Percentiles rank a stretch among this genome's conserved stretches.
Conservation (phyloP, 2,888 invertebrate species). For the Apotomis turbidana region DNA sequence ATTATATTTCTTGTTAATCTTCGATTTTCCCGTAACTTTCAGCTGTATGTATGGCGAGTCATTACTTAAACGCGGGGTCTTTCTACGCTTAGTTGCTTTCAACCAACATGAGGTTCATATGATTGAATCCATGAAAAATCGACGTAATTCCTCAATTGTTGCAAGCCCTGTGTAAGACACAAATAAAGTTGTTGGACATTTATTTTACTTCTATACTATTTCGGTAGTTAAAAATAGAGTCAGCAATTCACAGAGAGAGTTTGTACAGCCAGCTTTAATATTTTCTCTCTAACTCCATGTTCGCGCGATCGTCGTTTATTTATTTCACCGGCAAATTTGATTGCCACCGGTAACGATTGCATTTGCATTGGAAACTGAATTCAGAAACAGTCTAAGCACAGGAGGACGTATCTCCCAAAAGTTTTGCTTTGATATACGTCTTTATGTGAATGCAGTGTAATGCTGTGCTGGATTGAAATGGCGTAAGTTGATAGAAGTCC, state of each 20-base stretch:
- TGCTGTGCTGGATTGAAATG: not conserved
- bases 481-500: not conserved
- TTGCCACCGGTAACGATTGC: slow-evolving; percentile 5
- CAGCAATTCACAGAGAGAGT: not conserved
- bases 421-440: not conserved
- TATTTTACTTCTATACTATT: no score
- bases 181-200: no score
- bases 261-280: not conserved
- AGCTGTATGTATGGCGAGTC: no score
- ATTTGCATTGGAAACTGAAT: slow-evolving; percentile 5
- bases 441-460: not conserved
- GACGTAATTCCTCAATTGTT: no score
- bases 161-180: no score
- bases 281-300: not conserved
- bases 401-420: not conserved
- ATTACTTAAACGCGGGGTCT: no score
- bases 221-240: no score
- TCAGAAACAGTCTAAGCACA: not conserved
- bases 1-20: no score
- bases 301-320: not conserved
- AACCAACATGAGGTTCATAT: no score
- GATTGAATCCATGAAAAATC: no score
- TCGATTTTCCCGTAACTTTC: no score
- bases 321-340: slow-evolving; percentile 4
- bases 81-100: no score